Conservation (phyloP, 1,140 invertebrate species). For the Brachionus rubens region DNA sequence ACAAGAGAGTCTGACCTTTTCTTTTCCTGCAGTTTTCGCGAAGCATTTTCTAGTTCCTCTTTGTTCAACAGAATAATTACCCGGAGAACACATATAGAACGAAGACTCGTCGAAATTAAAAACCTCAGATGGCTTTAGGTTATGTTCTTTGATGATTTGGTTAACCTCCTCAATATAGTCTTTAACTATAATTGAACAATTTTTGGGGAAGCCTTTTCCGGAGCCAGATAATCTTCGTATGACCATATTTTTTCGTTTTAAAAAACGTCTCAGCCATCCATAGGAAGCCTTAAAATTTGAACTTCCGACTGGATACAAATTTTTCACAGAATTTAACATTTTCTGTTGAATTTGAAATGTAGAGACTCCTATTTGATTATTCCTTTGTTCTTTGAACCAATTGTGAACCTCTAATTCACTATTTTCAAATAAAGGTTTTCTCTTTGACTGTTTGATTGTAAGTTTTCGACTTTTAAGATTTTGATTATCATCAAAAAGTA, state of each 20-base stretch:
- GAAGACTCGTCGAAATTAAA: slow-evolving; percentile 29
- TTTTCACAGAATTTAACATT: background rate
- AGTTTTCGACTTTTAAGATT: too few relatives aligned
- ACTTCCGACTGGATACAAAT: background rate
- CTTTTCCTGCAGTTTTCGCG: background rate
- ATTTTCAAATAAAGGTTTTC: background rate
- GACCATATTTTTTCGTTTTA: background rate
- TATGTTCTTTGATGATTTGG: background rate
- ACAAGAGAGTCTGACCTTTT: background rate
- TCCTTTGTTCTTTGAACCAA: background rate
- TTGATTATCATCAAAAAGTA: too few relatives aligned
- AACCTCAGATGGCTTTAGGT: background rate
- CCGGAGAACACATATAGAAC: slow-evolving; percentile 2
- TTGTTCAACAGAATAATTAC: background rate
- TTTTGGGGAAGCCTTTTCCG: background rate
- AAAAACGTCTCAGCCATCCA: background rate
- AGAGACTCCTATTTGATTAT: background rate
- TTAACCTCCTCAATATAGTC: background rate
- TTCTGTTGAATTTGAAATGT: background rate
- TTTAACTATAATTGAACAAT: background rate
- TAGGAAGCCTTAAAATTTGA: background rate
- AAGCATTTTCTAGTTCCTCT: background rate
- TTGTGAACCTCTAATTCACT: background rate
- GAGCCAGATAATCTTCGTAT: background rate
- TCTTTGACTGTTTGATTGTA: too few relatives aligned